phyloP scores from a whole-genome alignment of 2,888 invertebrate species.

The Eumacrocentrus americanus region DNA sequence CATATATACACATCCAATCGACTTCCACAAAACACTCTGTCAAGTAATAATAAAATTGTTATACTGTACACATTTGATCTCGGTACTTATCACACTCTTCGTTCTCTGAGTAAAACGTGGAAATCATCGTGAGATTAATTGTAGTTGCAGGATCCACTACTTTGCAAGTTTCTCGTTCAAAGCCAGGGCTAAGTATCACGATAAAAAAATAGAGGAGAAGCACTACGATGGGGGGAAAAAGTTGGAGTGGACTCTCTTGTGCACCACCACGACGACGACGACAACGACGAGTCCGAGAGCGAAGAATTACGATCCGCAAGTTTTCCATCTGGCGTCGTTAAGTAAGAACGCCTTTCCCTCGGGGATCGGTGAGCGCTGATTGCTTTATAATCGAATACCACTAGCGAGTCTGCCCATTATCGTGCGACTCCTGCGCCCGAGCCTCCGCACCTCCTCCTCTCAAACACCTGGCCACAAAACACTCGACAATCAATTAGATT shows the following conservation, averaged over 20 bases:
- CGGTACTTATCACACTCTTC: neutral
- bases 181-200: neutral
- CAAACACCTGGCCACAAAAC: constrained; percentile 23
- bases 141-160: constrained; percentile 10
- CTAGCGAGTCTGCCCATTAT: constrained; percentile 33
- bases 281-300: constrained; percentile 7
- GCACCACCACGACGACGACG: neutral
- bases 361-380: constrained; percentile 45
- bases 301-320: constrained; percentile 34
- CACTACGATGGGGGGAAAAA: constrained; percentile 5
- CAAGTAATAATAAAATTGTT: neutral
- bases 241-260: constrained; percentile 15
- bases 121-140: constrained; percentile 20
- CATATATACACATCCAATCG: constrained; percentile 5
- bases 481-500: constrained; percentile 26
- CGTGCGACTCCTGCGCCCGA: constrained; percentile 24
- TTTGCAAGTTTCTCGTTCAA: constrained; percentile 15
- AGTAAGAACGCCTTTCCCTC: constrained; percentile 38
- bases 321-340: constrained; percentile 52
- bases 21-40: neutral
- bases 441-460: neutral
- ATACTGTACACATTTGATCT: neutral
- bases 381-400: constrained; percentile 53
- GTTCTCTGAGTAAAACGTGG: neutral
- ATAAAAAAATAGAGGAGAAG: neutral